These are phyloP conservation scores for Telenomus remus DNA, from an alignment of 1,140 invertebrate species.

Conservation along the genomic window DNA sequence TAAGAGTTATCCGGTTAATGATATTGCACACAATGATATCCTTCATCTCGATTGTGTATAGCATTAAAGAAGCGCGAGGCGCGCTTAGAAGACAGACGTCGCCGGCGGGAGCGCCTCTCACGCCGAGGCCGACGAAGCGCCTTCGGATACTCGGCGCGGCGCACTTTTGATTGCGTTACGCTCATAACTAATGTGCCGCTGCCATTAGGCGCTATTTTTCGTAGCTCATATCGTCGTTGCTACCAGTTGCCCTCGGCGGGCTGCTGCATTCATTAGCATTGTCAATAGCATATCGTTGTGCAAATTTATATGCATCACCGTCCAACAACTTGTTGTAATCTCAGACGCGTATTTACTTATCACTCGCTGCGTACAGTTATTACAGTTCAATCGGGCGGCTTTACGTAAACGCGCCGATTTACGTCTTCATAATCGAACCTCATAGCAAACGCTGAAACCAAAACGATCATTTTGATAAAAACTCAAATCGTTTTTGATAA, in stretches of 20 bases:
- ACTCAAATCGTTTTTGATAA: too few relatives aligned
- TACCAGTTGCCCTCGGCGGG: constrained; percentile 22
- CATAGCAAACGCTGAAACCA: background rate
- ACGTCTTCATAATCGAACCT: background rate
- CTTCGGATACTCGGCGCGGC: constrained; percentile 31
- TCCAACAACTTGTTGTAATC: constrained; percentile 1
- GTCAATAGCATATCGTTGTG: constrained; percentile 23
- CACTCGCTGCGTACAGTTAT: constrained; percentile 14
- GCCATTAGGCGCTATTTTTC: constrained; percentile 37
- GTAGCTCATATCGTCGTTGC: constrained; percentile 21
- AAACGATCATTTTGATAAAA: too few relatives aligned
- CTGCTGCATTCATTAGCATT: constrained; percentile 27
- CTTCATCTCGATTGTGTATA: constrained; percentile 62
- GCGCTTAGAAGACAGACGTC: constrained; percentile 31
- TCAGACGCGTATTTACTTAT: constrained; percentile 28
- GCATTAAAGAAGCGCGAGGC: constrained; percentile 45
- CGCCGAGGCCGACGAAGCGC: constrained; percentile 27
- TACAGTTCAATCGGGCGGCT: background rate
- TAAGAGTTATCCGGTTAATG: constrained; percentile 57
- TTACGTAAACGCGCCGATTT: constrained; percentile 3
- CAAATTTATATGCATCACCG: constrained; percentile 16
- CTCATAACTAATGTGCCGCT: constrained; percentile 16
- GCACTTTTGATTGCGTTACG: constrained; percentile 26
- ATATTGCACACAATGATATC: constrained; percentile 65
- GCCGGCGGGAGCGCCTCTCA: constrained; percentile 27